A percentile compares a stretch with the other conserved stretches of the same genome.
Conservation (phyloP, 2,888 invertebrate genomes). For the Leptinotarsa rubiginosa region DNA sequence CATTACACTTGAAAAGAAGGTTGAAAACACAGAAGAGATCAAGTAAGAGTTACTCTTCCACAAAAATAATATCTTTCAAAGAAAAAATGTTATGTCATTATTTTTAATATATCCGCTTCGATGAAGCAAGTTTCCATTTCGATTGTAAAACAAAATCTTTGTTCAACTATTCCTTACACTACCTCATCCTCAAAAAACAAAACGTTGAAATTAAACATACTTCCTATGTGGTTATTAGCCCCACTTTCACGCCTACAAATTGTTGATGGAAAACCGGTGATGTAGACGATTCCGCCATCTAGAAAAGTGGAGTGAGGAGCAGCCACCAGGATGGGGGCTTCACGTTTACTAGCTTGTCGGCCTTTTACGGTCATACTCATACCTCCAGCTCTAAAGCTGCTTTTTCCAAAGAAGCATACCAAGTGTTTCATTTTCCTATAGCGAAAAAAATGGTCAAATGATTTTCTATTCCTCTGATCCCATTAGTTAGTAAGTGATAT, state of each 20-base stretch:
- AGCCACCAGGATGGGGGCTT: conserved; percentile 87
- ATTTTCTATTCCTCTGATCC: neutral
- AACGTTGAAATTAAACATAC: conserved; percentile 71
- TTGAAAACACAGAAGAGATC: too few relatives aligned
- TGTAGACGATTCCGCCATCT: conserved; percentile 87
- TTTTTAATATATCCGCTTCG: too few relatives aligned
- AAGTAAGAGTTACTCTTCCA: too few relatives aligned
- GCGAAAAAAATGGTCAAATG: neutral
- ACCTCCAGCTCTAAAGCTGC: conserved; percentile 81
- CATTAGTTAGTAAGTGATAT: neutral
- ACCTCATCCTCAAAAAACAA: conserved; percentile 2
- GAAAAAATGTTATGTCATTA: too few relatives aligned
- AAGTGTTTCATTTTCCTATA: conserved; percentile 72
- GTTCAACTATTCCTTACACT: too few relatives aligned
- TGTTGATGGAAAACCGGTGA: conserved; percentile 84
- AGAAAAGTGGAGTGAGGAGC: conserved; percentile 92
- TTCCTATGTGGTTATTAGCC: conserved; percentile 87
- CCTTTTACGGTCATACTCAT: conserved; percentile 84
- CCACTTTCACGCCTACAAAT: conserved; percentile 85
- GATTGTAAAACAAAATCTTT: too few relatives aligned
- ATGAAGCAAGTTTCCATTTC: too few relatives aligned
- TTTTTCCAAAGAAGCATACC: conserved; percentile 80
- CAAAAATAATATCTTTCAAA: too few relatives aligned
- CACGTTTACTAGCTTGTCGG: conserved; percentile 77
- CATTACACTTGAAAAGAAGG: too few relatives aligned